Evolutionary conservation across 2,113 vertebrate species (phyloP).

Genomic region (Psammodynastes pulverulentus): DNA sequence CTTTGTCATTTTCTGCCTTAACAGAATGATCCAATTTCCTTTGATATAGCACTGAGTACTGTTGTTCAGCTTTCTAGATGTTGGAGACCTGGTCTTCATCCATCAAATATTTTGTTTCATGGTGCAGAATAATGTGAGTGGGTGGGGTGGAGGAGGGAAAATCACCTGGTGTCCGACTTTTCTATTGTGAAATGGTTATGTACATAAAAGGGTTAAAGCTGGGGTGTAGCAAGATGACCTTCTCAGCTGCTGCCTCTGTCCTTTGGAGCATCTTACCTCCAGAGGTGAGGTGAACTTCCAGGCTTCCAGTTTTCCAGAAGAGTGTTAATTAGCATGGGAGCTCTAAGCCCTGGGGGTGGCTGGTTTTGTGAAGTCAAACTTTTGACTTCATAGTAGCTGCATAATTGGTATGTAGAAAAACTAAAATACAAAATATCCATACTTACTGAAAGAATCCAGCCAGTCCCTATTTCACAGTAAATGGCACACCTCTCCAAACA

Average conservation of each 20-base stretch:
- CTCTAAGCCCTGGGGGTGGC: neutral
- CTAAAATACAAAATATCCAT: neutral
- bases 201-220: neutral
- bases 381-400: neutral
- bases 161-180: neutral
- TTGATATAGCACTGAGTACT: neutral
- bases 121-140: neutral
- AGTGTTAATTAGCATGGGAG: neutral
- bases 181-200: neutral
- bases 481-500: neutral
- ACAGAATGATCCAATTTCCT: neutral
- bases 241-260: neutral
- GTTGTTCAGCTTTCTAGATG: neutral
- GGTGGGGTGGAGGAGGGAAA: too few relatives aligned
- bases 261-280: neutral
- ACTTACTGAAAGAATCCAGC: neutral
- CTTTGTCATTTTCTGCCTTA: neutral
- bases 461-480: neutral
- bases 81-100: neutral
- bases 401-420: neutral
- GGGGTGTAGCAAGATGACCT: neutral
- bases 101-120: neutral
- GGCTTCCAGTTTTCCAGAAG: neutral
- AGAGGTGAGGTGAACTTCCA: neutral
- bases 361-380: neutral